Base-by-base conservation (phyloP, 1,140 invertebrate species). In the Helicoverpa zea region DNA sequence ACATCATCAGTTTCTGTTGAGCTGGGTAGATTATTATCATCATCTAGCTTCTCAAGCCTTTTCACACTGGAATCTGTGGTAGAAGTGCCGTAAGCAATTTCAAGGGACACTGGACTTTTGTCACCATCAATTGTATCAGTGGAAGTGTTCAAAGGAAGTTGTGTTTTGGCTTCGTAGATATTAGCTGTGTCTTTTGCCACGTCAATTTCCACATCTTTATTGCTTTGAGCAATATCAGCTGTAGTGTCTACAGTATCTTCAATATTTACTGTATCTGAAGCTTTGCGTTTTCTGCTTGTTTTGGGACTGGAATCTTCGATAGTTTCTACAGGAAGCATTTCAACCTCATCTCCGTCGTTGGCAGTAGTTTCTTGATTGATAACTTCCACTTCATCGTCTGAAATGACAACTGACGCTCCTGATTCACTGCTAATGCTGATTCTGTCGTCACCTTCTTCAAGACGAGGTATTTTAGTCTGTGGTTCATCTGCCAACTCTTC, bases 1-100 rank as follows among this genome's bases (percentile, higher is more conserved):
- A 93, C 81, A 72, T 94, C 93, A 79, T 94, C 93, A 7, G 90
- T 92, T 13, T 94, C 92, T 81, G 90, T 92, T 7, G 88, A 89
- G 63, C 89, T 89, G 11, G 92, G 92, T 30, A 94, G 81, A 75
- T 88, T 90, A 74, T 88, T 90, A 12, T 91, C 90, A 52, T 90
- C 91, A 35, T 94, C 92, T 43, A 82, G 77, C 81, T 86, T 89
- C 13, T 93, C 92, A 63, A 93, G 52, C 14, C 89, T 59, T 12
- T 83, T 81, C 0, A 93, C 85, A 79, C 86, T 88, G n/a, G 84
- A 83, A 58, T 61, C 81, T 23, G 82, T 81, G 56, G 87, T 87
- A 7, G 89, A 84, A 82, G 87, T 87, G 75, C 91, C 92, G 54
- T 92, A 93, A 56, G 74, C 81, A 49, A 94, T 81, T 88, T 94